Conservation (phyloP, 2,113 vertebrate species). For the human (Homo sapiens) region DNA sequence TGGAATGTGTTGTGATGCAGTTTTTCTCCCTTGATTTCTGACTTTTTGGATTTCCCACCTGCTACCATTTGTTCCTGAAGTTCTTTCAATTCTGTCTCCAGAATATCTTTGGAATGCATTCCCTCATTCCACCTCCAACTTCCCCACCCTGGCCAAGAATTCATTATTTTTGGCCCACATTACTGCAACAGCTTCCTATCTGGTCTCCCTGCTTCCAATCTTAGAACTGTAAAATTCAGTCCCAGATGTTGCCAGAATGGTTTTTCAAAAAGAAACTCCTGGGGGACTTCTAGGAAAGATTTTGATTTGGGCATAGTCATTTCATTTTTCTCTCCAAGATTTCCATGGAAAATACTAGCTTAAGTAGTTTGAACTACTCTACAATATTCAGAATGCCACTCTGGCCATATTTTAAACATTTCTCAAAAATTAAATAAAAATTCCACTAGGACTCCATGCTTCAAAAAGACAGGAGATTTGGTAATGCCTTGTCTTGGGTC, state of each 20-base stretch:
- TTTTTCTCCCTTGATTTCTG: neutral
- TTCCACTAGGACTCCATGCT: neutral
- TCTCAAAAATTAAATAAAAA: constrained; percentile 36
- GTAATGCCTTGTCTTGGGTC: neutral
- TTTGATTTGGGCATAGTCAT: constrained; percentile 40
- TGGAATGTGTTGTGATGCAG: neutral
- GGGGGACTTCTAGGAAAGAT: constrained; percentile 33
- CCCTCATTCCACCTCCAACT: constrained; percentile 48
- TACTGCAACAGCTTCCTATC: constrained; percentile 39
- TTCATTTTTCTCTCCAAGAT: constrained; percentile 41
- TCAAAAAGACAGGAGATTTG: neutral
- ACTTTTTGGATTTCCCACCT: constrained; percentile 24
- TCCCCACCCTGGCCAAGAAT: constrained; percentile 55
- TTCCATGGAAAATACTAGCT: constrained; percentile 43
- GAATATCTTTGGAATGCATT: constrained; percentile 16
- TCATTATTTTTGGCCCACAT: constrained; percentile 60
- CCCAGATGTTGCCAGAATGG: constrained; percentile 61
- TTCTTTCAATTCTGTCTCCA: constrained; percentile 45
- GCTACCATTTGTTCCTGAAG: constrained; percentile 31
- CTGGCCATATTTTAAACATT: neutral
- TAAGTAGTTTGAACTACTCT: neutral
- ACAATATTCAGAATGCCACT: neutral
- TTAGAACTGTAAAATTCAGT: constrained; percentile 53
- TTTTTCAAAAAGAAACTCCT: constrained; percentile 41
- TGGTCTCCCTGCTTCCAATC: constrained; percentile 54